phyloP scores from a whole-genome alignment of 2,113 vertebrate species.

The Rutilus rutilus region DNA sequence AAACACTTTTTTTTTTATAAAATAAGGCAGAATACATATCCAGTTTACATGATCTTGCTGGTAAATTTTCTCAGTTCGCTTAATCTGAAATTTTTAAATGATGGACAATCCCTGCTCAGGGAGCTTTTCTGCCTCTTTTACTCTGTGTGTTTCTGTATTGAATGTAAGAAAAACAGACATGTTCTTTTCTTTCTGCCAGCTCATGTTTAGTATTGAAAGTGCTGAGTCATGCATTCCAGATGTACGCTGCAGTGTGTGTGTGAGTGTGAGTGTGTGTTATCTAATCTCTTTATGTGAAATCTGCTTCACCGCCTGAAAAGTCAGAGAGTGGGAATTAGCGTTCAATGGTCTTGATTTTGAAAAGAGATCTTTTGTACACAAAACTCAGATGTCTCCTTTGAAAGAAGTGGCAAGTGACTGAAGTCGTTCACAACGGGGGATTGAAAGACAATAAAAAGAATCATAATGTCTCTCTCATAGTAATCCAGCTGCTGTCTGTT shows the following conservation, averaged over 20 bases:
- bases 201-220: conserved; percentile 8
- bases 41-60: neutral
- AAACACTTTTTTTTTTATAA: neutral
- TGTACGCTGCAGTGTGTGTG: conserved; percentile 11
- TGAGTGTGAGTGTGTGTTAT: conserved; percentile 12
- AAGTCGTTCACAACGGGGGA: neutral
- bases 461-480: neutral
- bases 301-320: neutral
- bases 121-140: neutral
- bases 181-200: neutral
- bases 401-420: conserved; percentile 2
- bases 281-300: conserved; percentile 28
- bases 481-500: neutral
- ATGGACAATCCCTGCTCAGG: neutral
- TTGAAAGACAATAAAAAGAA: neutral
- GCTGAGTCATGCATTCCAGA: conserved; percentile 29
- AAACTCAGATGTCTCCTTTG: neutral
- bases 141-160: neutral
- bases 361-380: neutral
- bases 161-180: conserved; percentile 3
- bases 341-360: conserved; percentile 14
- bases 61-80: neutral
- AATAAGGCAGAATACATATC: neutral
- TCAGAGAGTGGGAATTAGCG: neutral
- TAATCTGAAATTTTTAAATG: no score